Evolutionary conservation across 2,797 vertebrate genomes (phyloP).

Genomic region (Poliocrania exsul): DNA sequence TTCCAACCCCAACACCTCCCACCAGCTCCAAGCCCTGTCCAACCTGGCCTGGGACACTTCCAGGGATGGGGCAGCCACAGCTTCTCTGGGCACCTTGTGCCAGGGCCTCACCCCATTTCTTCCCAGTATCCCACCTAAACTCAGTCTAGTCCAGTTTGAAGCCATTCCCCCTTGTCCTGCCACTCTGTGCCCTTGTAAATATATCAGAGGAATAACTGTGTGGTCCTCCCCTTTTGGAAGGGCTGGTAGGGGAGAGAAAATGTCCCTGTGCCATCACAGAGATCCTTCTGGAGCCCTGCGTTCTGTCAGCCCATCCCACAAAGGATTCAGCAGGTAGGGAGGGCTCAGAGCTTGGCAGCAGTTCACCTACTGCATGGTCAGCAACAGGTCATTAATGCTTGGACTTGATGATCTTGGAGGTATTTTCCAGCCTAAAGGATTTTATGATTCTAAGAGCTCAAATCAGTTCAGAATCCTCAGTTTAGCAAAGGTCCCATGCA

Average conservation of each 20-base stretch:
- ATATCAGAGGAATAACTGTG: background rate
- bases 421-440: background rate
- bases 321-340: background rate
- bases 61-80: background rate
- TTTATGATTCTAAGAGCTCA: background rate
- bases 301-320: background rate
- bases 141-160: background rate
- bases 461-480: background rate
- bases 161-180: background rate
- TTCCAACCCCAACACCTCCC: background rate
- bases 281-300: background rate
- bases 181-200: background rate
- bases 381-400: background rate
- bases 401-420: background rate
- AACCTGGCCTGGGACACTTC: background rate
- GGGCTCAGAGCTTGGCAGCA: background rate
- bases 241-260: background rate
- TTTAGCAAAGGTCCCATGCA: background rate
- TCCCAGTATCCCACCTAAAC: background rate
- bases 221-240: background rate
- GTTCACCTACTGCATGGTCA: background rate
- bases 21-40: background rate
- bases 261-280: background rate
- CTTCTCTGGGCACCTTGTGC: background rate
- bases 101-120: background rate